Percentiles rank a stretch among this genome's conserved stretches.
phyloP scores from a whole-genome alignment of 2,113 vertebrate genomes.

The Lagopus leucura region DNA sequence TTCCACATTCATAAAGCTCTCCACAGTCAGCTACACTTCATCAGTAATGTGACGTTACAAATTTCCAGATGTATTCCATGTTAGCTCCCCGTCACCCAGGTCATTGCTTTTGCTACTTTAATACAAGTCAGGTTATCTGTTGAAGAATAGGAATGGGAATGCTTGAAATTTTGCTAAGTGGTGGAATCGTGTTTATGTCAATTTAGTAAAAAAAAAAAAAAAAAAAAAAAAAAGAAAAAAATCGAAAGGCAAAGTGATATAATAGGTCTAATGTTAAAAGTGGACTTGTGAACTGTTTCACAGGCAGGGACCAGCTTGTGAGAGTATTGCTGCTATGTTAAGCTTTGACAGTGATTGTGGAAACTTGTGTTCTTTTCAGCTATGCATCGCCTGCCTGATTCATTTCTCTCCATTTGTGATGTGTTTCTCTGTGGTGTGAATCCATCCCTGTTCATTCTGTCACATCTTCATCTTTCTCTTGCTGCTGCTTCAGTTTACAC shows the following conservation, averaged over 20 bases:
- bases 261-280: not conserved
- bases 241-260: not conserved
- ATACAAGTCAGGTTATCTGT: not conserved
- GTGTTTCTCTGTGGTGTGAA: constrained; percentile 80
- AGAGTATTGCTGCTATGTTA: constrained; percentile 36
- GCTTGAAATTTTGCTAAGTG: not conserved
- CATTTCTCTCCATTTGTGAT: constrained; percentile 80
- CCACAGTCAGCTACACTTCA: not conserved
- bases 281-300: not conserved
- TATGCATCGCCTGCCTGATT: constrained; percentile 72
- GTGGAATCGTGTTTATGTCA: not conserved
- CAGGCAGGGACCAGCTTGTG: not conserved
- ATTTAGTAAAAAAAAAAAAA: not conserved
- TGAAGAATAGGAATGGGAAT: not conserved
- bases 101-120: not conserved
- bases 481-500: constrained; percentile 75
- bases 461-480: constrained; percentile 77
- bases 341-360: constrained; percentile 55
- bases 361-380: constrained; percentile 80
- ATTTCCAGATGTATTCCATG: not conserved
- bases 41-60: not conserved
- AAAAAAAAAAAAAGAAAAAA: not conserved
- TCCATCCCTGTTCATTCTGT: constrained; percentile 77
- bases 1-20: not conserved
- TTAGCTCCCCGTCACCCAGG: not conserved